Evolutionary conservation across 1,140 invertebrate genomes (phyloP).

Genomic region (Microvelia longipes): DNA sequence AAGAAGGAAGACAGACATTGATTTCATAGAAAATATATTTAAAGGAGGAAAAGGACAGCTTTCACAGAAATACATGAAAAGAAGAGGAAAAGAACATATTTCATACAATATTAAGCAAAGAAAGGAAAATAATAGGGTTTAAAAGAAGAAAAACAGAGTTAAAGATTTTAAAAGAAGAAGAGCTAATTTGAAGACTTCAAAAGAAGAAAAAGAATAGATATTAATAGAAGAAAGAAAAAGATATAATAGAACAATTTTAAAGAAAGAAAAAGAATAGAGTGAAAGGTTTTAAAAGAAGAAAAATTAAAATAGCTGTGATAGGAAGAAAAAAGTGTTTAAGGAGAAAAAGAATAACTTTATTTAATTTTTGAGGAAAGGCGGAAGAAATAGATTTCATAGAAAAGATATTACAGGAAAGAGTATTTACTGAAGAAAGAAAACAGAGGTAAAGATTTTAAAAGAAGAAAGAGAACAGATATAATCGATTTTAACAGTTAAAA

Average conservation of each 20-base stretch:
- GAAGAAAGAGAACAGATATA: no score
- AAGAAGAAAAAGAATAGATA: neutral
- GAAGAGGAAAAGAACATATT: neutral
- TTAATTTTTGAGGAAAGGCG: no score
- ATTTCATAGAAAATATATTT: neutral
- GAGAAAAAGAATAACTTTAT: no score
- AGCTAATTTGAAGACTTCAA: neutral
- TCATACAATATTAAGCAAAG: neutral
- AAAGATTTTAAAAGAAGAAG: neutral
- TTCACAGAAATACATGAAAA: neutral
- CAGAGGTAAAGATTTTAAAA: no score
- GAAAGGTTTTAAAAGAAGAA: neutral
- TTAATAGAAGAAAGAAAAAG: neutral
- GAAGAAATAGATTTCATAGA: neutral
- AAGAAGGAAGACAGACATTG: neutral
- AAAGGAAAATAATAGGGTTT: neutral
- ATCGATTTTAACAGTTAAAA: no score
- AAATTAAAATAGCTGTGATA: neutral
- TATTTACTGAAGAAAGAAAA: no score
- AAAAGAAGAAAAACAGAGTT: neutral
- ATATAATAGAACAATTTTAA: neutral
- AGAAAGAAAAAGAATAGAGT: neutral
- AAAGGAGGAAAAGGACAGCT: neutral
- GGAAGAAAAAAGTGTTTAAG: neutral
- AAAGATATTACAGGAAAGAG: no score